These are phyloP conservation scores for Ariopsis seemanni DNA, from an alignment of 2,113 vertebrate genomes.

Conservation along the genomic window DNA sequence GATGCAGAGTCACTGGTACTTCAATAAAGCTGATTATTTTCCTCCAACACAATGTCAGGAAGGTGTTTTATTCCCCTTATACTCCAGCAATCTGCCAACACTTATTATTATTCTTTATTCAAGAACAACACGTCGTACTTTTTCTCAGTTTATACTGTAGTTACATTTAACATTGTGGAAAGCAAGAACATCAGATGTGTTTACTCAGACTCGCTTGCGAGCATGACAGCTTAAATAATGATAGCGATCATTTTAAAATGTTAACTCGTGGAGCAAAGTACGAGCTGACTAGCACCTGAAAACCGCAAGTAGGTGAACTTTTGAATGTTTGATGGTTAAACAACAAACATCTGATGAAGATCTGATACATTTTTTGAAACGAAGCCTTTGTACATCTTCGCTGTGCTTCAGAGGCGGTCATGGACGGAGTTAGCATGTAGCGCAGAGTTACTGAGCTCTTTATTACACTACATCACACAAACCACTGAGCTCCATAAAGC, in stretches of 20 bases:
- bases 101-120: background rate
- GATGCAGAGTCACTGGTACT: background rate
- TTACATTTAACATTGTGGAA: background rate
- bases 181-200: background rate
- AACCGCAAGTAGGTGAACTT: background rate
- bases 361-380: background rate
- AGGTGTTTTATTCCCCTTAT: background rate
- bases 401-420: background rate
- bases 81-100: background rate
- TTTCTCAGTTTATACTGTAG: too few species aligned
- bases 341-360: background rate
- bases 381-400: background rate
- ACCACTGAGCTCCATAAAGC: constrained; percentile 21
- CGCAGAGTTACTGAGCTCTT: background rate
- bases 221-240: background rate
- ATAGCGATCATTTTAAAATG: background rate
- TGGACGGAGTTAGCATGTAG: background rate
- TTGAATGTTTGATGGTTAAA: background rate
- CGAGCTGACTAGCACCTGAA: background rate
- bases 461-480: constrained; percentile 19
- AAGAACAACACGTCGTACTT: background rate
- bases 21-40: background rate
- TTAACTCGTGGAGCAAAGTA: background rate
- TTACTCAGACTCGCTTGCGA: background rate
- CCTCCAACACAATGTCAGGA: background rate